Evolutionary conservation across 2,113 vertebrate species (phyloP).

Genomic region (Dendrocopos noguchii): DNA sequence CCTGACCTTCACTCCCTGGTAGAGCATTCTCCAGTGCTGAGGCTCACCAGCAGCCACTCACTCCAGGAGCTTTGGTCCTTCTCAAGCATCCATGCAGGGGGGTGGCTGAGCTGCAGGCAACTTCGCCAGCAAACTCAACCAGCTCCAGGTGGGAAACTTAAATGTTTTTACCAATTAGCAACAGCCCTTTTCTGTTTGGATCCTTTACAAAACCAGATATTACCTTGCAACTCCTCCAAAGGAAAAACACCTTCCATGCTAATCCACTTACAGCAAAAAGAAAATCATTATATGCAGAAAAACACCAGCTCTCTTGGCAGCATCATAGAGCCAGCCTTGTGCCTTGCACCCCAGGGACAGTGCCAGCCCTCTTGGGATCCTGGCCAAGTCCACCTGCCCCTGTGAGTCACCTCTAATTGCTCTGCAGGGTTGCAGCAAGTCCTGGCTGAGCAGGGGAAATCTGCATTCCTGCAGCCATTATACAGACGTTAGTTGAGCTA

Average conservation of each 20-base stretch:
- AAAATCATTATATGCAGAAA: background rate
- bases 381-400: background rate
- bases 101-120: background rate
- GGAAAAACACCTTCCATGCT: background rate
- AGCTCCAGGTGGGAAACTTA: background rate
- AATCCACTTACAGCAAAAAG: background rate
- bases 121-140: background rate
- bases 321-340: background rate
- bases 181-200: background rate
- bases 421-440: background rate
- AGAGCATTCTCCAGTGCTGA: background rate
- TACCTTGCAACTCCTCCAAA: background rate
- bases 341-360: background rate
- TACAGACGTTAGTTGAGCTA: background rate
- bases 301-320: background rate
- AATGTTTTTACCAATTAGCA: background rate
- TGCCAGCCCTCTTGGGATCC: background rate
- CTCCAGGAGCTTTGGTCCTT: background rate
- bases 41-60: accelerated
- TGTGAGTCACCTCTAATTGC: conserved; percentile 1
- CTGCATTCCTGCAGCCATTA: background rate
- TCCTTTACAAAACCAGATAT: accelerated
- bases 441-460: background rate
- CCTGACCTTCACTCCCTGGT: background rate
- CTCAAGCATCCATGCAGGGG: accelerated